These are phyloP conservation scores for Rhodophaea formosa DNA, from an alignment of 2,888 invertebrate species.

Conservation along the genomic window DNA sequence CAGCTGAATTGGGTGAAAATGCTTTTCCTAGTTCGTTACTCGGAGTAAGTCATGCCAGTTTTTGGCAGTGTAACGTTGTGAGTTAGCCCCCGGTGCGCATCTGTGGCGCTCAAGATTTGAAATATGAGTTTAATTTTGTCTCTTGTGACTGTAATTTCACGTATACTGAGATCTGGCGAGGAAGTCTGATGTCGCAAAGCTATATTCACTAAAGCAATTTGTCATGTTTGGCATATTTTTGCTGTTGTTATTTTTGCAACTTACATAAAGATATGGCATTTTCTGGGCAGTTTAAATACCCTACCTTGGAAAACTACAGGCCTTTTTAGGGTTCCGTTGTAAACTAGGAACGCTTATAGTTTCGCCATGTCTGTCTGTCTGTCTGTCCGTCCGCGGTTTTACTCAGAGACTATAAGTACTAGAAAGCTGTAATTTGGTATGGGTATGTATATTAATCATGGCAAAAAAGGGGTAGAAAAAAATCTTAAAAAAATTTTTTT, in stretches of 20 bases:
- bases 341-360: too few species aligned
- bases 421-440: too few species aligned
- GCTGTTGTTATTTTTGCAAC: background rate
- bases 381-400: too few species aligned
- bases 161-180: conserved; percentile 28
- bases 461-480: too few species aligned
- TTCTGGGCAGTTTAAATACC: too few species aligned
- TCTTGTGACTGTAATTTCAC: conserved; percentile 21
- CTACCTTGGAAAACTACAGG: too few species aligned
- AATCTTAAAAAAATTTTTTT: too few species aligned
- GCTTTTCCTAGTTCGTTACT: background rate
- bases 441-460: too few species aligned
- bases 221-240: background rate
- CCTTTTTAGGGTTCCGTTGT: too few species aligned
- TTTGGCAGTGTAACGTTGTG: background rate
- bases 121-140: conserved; percentile 50
- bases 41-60: background rate
- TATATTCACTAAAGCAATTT: background rate
- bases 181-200: conserved; percentile 31
- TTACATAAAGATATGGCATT: too few species aligned
- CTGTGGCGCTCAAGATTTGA: conserved; percentile 23
- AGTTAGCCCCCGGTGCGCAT: background rate
- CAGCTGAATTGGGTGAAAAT: background rate
- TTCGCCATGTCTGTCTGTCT: too few species aligned
- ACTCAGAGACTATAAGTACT: too few species aligned